Evolutionary conservation across 2,113 vertebrate species (phyloP).

Genomic region (Motacilla tschutschensis): DNA sequence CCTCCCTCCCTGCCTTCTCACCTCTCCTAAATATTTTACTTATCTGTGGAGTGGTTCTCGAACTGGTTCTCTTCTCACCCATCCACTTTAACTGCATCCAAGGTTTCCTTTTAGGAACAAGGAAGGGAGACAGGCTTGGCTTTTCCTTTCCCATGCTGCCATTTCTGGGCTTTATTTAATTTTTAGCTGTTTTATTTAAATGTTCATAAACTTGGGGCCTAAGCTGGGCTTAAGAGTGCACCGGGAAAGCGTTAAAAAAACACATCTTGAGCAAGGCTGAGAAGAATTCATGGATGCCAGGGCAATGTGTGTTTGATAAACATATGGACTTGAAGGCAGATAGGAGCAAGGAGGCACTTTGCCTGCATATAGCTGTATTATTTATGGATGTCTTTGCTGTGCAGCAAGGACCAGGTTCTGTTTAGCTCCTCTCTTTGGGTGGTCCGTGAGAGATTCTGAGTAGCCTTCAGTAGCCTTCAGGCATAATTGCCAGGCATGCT

Average conservation of each 20-base stretch:
- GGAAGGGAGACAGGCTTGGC: neutral
- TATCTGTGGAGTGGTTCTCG: neutral
- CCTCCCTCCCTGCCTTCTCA: neutral
- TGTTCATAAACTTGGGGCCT: conserved; percentile 18
- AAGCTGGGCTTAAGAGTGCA: conserved; percentile 6
- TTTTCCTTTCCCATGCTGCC: conserved; percentile 28
- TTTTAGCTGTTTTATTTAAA: conserved; percentile 54
- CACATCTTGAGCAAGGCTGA: conserved; percentile 19
- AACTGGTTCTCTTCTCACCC: neutral
- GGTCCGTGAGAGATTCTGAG: conserved; percentile 90
- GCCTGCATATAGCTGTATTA: conserved; percentile 46
- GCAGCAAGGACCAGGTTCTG: conserved; percentile 60
- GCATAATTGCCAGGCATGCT: conserved; percentile 85
- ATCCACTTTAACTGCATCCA: neutral
- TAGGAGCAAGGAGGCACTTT: conserved; percentile 47
- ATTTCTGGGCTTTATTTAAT: conserved; percentile 51
- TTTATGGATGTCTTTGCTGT: conserved; percentile 66
- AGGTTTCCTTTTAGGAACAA: neutral
- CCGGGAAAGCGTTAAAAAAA: conserved; percentile 42
- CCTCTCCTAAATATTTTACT: neutral
- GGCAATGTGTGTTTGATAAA: conserved; percentile 63
- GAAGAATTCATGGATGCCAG: conserved; percentile 60
- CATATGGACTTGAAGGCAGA: conserved; percentile 58
- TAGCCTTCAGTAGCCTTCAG: conserved; percentile 90
- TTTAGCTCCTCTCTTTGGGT: conserved; percentile 85